A percentile compares a stretch with the other conserved stretches of the same genome.
These are phyloP conservation scores for Drosophila mayri DNA, from an alignment of 1,140 invertebrate species.

Conservation along the genomic window DNA sequence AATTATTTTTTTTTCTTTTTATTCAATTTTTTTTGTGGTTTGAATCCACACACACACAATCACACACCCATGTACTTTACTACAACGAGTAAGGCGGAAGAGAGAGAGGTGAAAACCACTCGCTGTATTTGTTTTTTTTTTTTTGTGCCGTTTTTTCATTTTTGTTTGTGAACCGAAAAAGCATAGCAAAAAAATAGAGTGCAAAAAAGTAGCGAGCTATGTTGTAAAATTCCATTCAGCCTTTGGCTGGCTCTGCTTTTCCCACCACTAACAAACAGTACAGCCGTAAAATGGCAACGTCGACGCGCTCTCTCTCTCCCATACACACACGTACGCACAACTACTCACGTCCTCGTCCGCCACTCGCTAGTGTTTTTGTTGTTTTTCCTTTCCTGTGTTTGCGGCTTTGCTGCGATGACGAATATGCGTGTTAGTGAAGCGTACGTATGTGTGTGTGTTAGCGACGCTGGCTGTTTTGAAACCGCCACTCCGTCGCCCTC, in stretches of 20 bases:
- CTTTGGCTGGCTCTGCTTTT: constrained; percentile 33
- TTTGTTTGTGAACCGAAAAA: constrained; percentile 21
- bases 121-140: constrained; percentile 62
- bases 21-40: constrained; percentile 43
- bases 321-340: constrained; percentile 43
- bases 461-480: constrained; percentile 30
- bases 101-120: constrained; percentile 52
- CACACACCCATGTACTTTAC: constrained; percentile 6
- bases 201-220: constrained; percentile 20
- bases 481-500: constrained; percentile 13
- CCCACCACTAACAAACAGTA: constrained; percentile 55
- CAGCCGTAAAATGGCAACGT: constrained; percentile 57
- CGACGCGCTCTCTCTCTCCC: constrained; percentile 16
- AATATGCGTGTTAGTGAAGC: constrained; percentile 62
- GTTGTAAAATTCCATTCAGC: constrained; percentile 53
- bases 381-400: constrained; percentile 43
- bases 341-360: constrained; percentile 53
- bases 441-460: constrained; percentile 17
- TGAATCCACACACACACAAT: neutral
- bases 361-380: constrained; percentile 53
- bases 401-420: constrained; percentile 60
- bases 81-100: constrained; percentile 18
- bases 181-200: constrained; percentile 13
- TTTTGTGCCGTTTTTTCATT: constrained; percentile 21
- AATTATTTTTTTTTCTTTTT: constrained; percentile 47